Evolutionary conservation across 2,113 vertebrate species (phyloP).

Genomic region (Chaetura pelagica): DNA sequence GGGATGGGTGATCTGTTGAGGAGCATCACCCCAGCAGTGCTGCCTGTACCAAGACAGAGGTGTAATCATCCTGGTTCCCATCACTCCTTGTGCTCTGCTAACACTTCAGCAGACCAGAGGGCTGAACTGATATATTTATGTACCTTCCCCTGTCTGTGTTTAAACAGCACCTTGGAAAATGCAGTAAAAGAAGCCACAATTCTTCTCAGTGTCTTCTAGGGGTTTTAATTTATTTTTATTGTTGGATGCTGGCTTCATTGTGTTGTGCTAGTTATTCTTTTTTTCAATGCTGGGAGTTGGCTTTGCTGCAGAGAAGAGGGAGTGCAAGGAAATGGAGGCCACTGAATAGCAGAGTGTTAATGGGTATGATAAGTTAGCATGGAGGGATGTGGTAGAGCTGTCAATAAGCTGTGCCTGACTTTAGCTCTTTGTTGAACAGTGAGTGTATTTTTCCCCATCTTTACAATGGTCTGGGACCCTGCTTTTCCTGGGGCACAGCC

Average conservation of each 20-base stretch:
- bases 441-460: fast-evolving
- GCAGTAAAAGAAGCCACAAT: not conserved
- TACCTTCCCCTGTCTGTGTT: slow-evolving; percentile 27
- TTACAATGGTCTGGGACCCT: not conserved
- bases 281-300: not conserved
- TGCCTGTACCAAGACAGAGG: not conserved
- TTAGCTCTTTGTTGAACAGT: not conserved
- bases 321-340: not conserved
- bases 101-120: not conserved
- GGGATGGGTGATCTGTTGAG: not conserved
- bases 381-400: not conserved
- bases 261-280: not conserved
- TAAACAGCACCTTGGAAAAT: slow-evolving; percentile 36
- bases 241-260: slow-evolving; percentile 15
- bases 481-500: not conserved
- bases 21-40: not conserved
- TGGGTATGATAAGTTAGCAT: not conserved
- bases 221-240: slow-evolving; percentile 40
- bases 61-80: not conserved
- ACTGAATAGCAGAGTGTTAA: not conserved
- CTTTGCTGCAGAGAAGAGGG: slow-evolving; percentile 20
- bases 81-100: not conserved
- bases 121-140: slow-evolving; percentile 26
- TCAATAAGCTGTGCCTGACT: not conserved
- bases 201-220: slow-evolving; percentile 32